phyloP scores from a whole-genome alignment of 2,113 vertebrate genomes.

The Chlamydotis undulata region DNA sequence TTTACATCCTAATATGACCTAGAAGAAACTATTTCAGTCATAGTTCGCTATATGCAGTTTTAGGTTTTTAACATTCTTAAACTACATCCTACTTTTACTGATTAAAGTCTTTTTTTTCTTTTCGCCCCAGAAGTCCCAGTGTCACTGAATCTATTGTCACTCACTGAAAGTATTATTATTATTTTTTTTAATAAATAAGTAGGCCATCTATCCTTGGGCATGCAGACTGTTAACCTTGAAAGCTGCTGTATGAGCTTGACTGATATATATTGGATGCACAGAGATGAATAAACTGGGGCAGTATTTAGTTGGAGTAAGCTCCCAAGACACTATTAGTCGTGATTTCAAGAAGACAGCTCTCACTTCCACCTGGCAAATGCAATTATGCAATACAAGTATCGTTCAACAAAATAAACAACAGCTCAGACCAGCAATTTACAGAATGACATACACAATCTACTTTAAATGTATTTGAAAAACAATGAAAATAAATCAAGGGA shows the following conservation, averaged over 20 bases:
- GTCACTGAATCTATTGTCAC: neutral
- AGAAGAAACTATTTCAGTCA: slow-evolving; percentile 6
- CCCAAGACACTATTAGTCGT: neutral
- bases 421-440: neutral
- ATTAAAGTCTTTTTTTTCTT: neutral
- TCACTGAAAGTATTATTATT: neutral
- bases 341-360: slow-evolving; percentile 23
- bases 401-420: slow-evolving; percentile 32
- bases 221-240: slow-evolving; percentile 22
- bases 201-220: neutral
- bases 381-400: neutral
- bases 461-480: neutral
- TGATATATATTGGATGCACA: neutral
- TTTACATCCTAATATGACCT: slow-evolving; percentile 43
- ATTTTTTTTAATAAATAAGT: neutral
- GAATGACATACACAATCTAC: neutral
- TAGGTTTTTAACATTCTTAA: neutral
- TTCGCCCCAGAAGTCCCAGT: neutral
- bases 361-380: slow-evolving; percentile 13
- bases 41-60: neutral
- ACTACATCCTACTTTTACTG: neutral
- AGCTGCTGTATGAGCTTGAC: neutral
- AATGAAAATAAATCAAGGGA: neutral
- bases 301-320: neutral
- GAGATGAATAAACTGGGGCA: neutral